Percentiles rank a stretch among this genome's conserved stretches.
phyloP scores from a whole-genome alignment of 2,797 vertebrate species.

The Galagoides demidoff region DNA sequence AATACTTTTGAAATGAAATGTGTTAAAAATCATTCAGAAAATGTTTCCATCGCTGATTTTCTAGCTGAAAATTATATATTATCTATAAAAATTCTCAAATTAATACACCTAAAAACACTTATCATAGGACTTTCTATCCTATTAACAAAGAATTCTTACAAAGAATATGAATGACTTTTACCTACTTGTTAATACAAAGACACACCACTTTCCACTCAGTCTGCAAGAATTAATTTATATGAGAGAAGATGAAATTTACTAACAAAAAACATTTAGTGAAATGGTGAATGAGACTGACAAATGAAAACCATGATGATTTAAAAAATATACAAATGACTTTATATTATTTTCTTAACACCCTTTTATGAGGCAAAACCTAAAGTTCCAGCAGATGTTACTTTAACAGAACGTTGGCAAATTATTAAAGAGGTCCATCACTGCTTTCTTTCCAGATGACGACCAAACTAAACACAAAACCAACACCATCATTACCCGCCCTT shows the following conservation, averaged over 20 bases:
- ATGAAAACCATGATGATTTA: neutral
- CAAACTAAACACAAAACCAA: conserved; percentile 57
- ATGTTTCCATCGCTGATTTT: neutral
- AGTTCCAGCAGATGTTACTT: conserved; percentile 15
- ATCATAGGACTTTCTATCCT: neutral
- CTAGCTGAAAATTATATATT: neutral
- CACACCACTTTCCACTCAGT: neutral
- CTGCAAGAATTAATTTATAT: conserved; percentile 1
- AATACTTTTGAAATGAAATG: neutral
- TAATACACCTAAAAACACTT: neutral
- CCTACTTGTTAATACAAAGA: neutral
- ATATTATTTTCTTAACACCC: neutral
- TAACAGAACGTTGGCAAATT: neutral
- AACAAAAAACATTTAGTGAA: neutral
- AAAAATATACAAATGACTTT: neutral
- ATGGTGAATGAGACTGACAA: neutral
- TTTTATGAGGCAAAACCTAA: neutral
- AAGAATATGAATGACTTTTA: neutral
- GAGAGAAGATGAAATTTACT: neutral
- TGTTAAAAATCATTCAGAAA: neutral
- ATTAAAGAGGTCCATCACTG: neutral
- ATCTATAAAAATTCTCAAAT: neutral
- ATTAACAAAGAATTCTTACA: neutral
- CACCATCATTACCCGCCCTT: neutral
- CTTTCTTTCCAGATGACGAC: neutral